Base-by-base conservation (phyloP, 2,888 invertebrate species). In the Deilephila elpenor region DNA sequence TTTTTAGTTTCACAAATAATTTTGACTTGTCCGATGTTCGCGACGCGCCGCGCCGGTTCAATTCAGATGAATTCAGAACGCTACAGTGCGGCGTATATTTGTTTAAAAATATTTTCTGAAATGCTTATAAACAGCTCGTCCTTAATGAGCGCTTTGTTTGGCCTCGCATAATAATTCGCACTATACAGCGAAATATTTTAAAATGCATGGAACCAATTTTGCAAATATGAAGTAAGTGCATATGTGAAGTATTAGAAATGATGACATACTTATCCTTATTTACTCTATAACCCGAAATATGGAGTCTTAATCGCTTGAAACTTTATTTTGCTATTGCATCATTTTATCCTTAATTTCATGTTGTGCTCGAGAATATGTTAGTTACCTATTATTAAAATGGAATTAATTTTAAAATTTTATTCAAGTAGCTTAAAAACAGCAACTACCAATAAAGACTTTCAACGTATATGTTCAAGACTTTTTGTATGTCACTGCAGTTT, bases 121-220 rank as follows among this genome's bases (percentile, higher is more conserved):
- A 81, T 84, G 87, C 88, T 89, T 88, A 87, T 84, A 90, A 89
- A 88, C 87, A 83, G 77, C 75, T 77, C 78, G 80, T 77, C 83
- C 82, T 82, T 82, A 83, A 75, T 79, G 77, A 78, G 72, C 74
- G 71, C 74, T 74, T 74, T 67, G 75, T 74, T 75, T 75, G 78
- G 78, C 78, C 78, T 80, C 78, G 76, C 75, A 77, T 75, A 75
- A 44, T 67, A 67, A 74, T 76, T 75, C 72, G 78, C 75, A 76
- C 64, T 72, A 53, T 64, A 72, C 64, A 73, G 70, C 71, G 74
- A 79, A 78, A 78, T 76, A 71, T 74, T 72, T 72, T 61, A 59
- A 59, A 25, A 44, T 74, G 71, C 64, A 25, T 14, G 37, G 19
- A 44, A 56, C 5, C 11, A 44, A 19, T 67, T 11, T 56, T 37